Evolutionary conservation across 2,888 invertebrate genomes (phyloP).

Genomic region (Spialia ferax): DNA sequence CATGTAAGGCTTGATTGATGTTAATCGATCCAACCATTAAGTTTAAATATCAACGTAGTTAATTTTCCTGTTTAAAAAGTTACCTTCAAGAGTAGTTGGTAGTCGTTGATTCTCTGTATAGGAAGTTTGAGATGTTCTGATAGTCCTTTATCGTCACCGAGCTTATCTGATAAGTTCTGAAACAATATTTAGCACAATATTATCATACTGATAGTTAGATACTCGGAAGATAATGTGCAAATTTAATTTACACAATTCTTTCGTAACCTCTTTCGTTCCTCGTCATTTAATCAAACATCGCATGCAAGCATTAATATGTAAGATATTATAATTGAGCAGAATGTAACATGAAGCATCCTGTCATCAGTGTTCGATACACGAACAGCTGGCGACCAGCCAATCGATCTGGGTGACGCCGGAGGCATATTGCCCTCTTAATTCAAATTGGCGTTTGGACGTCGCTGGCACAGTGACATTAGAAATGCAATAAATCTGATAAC

Average conservation of each 20-base stretch:
- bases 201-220: not conserved
- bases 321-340: constrained; percentile 27
- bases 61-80: not conserved
- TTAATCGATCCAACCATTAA: not conserved
- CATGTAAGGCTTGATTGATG: not conserved
- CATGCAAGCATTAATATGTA: constrained; percentile 17
- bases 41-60: not conserved
- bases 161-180: constrained; percentile 93
- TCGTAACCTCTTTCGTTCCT: not conserved
- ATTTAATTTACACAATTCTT: too few relatives aligned
- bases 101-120: constrained; percentile 98
- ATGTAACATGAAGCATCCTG: constrained; percentile 29
- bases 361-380: constrained; percentile 29
- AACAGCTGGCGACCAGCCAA: constrained; percentile 30
- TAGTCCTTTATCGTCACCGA: constrained; percentile 95
- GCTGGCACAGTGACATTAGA: constrained; percentile 35
- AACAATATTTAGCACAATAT: not conserved
- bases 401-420: constrained; percentile 27
- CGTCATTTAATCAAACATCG: not conserved
- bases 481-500: constrained; percentile 36
- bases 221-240: too few relatives aligned
- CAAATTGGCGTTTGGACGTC: constrained; percentile 31
- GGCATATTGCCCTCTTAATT: constrained; percentile 29
- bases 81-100: constrained; percentile 97
- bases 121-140: constrained; percentile 97